A percentile compares a stretch with the other conserved stretches of the same genome.
phyloP scores from a whole-genome alignment of 2,888 invertebrate species.

The Sympetrum striolatum region DNA sequence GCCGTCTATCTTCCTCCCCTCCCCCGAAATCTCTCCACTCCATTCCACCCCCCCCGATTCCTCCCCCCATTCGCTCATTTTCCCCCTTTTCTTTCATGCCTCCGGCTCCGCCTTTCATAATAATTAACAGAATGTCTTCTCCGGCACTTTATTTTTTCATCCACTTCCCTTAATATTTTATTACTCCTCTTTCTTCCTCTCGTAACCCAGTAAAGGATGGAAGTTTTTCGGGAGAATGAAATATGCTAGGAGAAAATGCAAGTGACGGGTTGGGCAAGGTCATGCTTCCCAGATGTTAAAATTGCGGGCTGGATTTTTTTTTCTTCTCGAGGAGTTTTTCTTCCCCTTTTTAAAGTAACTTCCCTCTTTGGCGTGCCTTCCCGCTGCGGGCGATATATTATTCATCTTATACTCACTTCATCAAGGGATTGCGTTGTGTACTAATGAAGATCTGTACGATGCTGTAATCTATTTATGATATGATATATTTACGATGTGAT shows the following conservation, averaged over 20 bases:
- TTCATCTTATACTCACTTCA: not conserved
- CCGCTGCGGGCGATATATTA: not conserved
- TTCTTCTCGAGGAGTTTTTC: not conserved
- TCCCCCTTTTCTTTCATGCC: not conserved
- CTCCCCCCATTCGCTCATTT: not conserved
- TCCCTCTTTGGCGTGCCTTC: not conserved
- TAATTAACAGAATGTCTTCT: not conserved
- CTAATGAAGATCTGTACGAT: not conserved
- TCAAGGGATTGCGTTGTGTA: not conserved
- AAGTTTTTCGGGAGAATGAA: not conserved
- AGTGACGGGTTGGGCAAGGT: not conserved
- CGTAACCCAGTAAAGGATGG: not conserved
- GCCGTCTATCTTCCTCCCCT: not conserved
- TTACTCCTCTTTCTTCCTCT: not conserved
- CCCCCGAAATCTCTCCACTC: not conserved
- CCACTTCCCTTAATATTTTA: not conserved
- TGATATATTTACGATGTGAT: no score
- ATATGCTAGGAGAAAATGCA: slow-evolving; percentile 28
- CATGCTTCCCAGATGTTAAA: not conserved
- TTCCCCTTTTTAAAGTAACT: not conserved
- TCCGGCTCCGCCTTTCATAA: not conserved
- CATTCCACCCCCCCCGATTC: not conserved
- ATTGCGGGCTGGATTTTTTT: not conserved
- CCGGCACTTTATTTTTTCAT: not conserved
- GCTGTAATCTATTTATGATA: no score